phyloP scores from a whole-genome alignment of 2,113 vertebrate genomes.

The Capreolus pygargus region DNA sequence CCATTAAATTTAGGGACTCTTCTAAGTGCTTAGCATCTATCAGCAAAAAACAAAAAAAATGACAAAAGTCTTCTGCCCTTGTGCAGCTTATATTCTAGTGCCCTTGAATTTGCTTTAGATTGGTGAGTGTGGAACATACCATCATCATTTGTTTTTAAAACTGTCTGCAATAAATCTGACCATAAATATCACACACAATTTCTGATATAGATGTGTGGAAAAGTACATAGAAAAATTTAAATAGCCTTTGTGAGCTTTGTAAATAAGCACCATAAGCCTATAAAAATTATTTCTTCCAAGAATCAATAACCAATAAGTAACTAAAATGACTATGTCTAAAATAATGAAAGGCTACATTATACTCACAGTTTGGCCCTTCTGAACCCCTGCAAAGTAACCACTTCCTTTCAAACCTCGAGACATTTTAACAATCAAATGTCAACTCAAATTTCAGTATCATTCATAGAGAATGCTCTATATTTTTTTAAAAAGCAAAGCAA shows the following conservation, averaged over 20 bases:
- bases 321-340: not conserved
- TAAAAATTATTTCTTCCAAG: constrained; percentile 34
- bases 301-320: not conserved
- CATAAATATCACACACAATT: not conserved
- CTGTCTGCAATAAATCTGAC: not conserved
- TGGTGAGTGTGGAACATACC: not conserved
- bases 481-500: not conserved
- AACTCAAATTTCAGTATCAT: constrained; percentile 35
- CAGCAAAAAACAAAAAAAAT: not conserved
- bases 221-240: constrained; percentile 31
- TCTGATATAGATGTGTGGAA: not conserved
- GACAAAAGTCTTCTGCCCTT: not conserved
- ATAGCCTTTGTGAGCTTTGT: not conserved
- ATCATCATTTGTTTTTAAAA: constrained; percentile 24
- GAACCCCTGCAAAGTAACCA: not conserved
- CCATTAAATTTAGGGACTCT: constrained; percentile 6
- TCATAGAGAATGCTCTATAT: constrained; percentile 6
- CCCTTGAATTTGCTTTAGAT: not conserved
- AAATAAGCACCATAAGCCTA: not conserved
- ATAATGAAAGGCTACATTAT: not conserved
- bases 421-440: not conserved
- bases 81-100: not conserved
- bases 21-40: not conserved
- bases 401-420: not conserved
- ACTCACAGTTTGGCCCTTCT: not conserved